phyloP scores from a whole-genome alignment of 2,888 invertebrate species.

The Ceraclea dissimilis region DNA sequence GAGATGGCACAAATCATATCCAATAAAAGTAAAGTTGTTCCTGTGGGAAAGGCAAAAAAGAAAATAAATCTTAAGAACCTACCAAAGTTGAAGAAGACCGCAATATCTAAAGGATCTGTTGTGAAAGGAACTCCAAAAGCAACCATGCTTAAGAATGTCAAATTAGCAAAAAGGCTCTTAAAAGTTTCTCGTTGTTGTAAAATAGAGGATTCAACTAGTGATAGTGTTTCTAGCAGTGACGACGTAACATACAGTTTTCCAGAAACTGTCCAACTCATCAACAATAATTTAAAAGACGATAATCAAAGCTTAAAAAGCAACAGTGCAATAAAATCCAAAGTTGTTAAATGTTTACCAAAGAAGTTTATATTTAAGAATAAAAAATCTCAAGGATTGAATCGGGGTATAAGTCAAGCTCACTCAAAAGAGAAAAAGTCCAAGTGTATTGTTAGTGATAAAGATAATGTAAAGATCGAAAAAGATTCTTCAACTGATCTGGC shows the following conservation, averaged over 20 bases:
- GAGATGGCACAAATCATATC: background rate
- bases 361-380: conserved; percentile 21
- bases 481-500: background rate
- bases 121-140: conserved; percentile 10
- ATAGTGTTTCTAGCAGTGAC: conserved; percentile 11
- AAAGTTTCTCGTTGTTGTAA: conserved; percentile 5
- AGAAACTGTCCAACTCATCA: conserved; percentile 7
- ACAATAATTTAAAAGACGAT: conserved; percentile 3
- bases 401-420: background rate
- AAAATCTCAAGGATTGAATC: conserved; percentile 1
- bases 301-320: conserved; percentile 6
- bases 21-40: background rate
- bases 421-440: conserved; percentile 1
- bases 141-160: conserved; percentile 7
- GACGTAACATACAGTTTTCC: conserved; percentile 20
- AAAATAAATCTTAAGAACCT: conserved; percentile 4
- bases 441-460: background rate
- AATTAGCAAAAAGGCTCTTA: conserved; percentile 14
- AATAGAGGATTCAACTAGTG: conserved; percentile 25
- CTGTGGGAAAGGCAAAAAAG: conserved; percentile 11
- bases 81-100: conserved; percentile 4
- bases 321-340: conserved; percentile 21
- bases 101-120: conserved; percentile 4
- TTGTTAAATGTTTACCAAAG: conserved; percentile 24
- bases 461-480: background rate